A percentile compares a stretch with the other conserved stretches of the same genome.
phyloP scores from a whole-genome alignment of 2,113 vertebrate species.

The Alces alces region DNA sequence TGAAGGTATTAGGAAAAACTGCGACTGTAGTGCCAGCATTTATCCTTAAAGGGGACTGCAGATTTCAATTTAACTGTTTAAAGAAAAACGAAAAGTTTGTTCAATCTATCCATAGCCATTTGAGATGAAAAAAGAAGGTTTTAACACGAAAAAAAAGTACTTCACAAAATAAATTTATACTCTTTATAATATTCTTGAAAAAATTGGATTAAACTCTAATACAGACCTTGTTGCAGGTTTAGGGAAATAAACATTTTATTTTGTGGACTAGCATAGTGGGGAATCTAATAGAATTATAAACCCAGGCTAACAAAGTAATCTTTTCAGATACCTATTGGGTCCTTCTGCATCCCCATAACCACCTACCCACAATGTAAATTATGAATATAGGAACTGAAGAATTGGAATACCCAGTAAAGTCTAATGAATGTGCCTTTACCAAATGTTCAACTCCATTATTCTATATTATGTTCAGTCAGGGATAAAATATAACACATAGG shows the following conservation, averaged over 20 bases:
- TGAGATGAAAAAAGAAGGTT: not conserved
- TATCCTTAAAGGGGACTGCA: not conserved
- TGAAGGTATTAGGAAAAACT: not conserved
- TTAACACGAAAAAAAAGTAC: not conserved
- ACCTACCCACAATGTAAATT: too few species aligned
- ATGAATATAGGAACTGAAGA: not conserved
- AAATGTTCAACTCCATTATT: not conserved
- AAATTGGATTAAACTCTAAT: not conserved
- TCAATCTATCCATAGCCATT: not conserved
- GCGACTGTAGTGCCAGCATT: not conserved
- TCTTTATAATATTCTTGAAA: not conserved
- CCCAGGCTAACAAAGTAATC: not conserved
- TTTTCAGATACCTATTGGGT: not conserved
- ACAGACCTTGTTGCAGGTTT: not conserved
- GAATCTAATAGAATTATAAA: not conserved
- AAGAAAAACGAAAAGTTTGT: not conserved
- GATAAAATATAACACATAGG: not conserved
- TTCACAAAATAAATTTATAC: not conserved
- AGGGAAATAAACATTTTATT: not conserved
- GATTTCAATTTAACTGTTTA: not conserved
- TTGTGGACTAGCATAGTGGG: not conserved
- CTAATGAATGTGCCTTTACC: not conserved
- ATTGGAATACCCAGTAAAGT: not conserved
- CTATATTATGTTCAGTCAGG: not conserved
- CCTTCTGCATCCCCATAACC: accelerated